phyloP scores from a whole-genome alignment of 2,888 invertebrate genomes.

The Apomyelois bistriatella region DNA sequence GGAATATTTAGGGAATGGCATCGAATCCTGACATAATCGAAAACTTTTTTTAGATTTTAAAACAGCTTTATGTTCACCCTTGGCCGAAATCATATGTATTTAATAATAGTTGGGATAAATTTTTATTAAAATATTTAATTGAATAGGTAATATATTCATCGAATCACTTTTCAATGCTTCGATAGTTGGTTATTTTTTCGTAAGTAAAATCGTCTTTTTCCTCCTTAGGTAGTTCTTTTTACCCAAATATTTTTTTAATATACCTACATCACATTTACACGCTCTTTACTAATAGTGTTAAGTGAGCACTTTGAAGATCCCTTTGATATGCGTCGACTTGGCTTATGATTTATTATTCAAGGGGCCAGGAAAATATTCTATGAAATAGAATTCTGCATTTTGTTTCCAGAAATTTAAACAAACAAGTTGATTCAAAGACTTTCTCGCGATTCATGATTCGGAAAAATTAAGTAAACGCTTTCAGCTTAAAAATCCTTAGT shows the following conservation, averaged over 20 bases:
- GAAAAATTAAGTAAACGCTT: conserved; percentile 13
- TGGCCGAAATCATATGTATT: no score
- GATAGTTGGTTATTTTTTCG: no score
- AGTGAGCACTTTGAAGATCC: conserved; percentile 58
- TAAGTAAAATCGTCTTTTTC: no score
- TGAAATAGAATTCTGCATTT: conserved; percentile 30
- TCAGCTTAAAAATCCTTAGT: conserved; percentile 6
- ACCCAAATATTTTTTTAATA: conserved; percentile 20
- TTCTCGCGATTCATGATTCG: conserved; percentile 7
- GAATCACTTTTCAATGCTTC: no score
- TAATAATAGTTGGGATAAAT: no score
- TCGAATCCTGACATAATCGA: no score
- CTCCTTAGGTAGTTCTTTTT: no score
- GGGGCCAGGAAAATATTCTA: conserved; percentile 40
- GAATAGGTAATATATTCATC: no score
- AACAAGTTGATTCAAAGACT: conserved; percentile 3
- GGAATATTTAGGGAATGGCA: no score
- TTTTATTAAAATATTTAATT: no score
- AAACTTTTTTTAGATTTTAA: no score
- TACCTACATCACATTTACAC: conserved; percentile 41
- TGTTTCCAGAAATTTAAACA: conserved; percentile 33
- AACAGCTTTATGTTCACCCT: no score
- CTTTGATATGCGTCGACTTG: conserved; percentile 55
- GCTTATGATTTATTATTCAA: conserved; percentile 65
- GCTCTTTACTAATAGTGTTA: conserved; percentile 50